Evolutionary conservation across 2,888 invertebrate species (phyloP).

Genomic region (Epinotia ramella): DNA sequence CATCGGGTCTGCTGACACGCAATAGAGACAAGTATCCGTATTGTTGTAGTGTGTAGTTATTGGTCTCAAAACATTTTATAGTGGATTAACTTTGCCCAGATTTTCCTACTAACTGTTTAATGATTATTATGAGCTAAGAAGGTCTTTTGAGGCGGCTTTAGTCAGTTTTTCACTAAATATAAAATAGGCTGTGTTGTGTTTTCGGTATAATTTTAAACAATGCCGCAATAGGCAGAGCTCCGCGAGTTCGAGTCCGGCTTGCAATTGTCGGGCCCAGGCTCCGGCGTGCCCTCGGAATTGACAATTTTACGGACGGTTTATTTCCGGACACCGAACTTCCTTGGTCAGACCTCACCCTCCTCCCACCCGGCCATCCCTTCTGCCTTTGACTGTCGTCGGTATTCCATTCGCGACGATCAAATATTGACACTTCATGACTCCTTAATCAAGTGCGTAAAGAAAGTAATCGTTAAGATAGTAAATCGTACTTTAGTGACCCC

Average conservation of each 20-base stretch:
- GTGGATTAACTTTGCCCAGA: not conserved
- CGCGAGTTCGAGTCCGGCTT: constrained; percentile 52
- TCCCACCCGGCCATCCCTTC: constrained; percentile 60
- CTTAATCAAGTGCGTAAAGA: constrained; percentile 29
- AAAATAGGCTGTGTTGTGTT: not conserved
- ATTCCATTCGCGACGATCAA: constrained; percentile 37
- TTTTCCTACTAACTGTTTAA: not conserved
- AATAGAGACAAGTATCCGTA: constrained; percentile 55
- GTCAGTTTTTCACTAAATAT: not conserved
- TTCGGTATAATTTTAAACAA: constrained; percentile 13
- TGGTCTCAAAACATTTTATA: constrained; percentile 10
- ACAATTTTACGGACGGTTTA: constrained; percentile 90
- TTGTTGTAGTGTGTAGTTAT: constrained; percentile 13
- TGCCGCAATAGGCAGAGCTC: constrained; percentile 19
- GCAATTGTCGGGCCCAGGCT: constrained; percentile 75
- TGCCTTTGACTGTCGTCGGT: constrained; percentile 61
- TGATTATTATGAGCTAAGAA: not conserved
- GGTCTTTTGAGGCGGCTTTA: not conserved
- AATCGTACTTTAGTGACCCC: not conserved
- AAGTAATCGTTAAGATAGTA: not conserved
- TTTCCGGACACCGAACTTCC: constrained; percentile 85
- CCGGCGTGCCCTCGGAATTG: constrained; percentile 85
- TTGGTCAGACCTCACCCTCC: constrained; percentile 71
- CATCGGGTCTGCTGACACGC: constrained; percentile 75
- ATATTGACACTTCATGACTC: constrained; percentile 34